Base-by-base conservation (phyloP, 2,113 vertebrate species). In the Nothocercus julius region DNA sequence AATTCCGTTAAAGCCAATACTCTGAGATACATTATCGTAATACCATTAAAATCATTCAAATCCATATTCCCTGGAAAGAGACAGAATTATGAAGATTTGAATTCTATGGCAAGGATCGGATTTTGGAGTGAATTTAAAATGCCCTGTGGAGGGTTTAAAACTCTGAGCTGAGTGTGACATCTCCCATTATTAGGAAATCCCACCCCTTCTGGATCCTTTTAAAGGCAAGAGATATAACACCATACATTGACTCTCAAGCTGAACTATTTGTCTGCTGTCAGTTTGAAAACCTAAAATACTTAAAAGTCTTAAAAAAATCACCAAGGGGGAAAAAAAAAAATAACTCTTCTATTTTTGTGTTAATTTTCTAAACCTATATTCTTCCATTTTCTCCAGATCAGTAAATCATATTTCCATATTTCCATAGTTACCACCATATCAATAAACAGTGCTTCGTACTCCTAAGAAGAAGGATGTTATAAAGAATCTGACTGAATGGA, bases 1-100 rank as follows among this genome's bases (percentile, higher is more conserved):
- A 94, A 96, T 96, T 96, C 82, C 18, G 68, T 91, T 85, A 81
- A 90, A 72, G 62, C 84, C 83, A 85, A 24, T 78, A 67, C 24
- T 96, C 44, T 90, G 36, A 90, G 82, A 91, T 42, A 79, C 15
- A 73, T 77, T 94, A 81, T 68, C 2, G 0, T 80, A 91, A 89
- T 36, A 59, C 13, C 36, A 77, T 90, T 95, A 84, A 62, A 84
- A 15, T 2, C 11, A 64, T 64, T 78, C 66, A 80, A 82, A 69
- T 72, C 8, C 73, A 56, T 64, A 90, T 47, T 73, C 32, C 62
- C 40, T 90, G 32, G 34, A 90, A 92, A 82, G 38, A 54, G 19
- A 34, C 32, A 89, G 38, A 96, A 90, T 82, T 77, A 74, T 9
- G 49, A 92, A 77, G 12, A 78, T 30, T 61, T 86, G 20, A 86